These are phyloP conservation scores for Plebejus anna DNA, from an alignment of 2,888 invertebrate genomes.

Conservation along the genomic window DNA sequence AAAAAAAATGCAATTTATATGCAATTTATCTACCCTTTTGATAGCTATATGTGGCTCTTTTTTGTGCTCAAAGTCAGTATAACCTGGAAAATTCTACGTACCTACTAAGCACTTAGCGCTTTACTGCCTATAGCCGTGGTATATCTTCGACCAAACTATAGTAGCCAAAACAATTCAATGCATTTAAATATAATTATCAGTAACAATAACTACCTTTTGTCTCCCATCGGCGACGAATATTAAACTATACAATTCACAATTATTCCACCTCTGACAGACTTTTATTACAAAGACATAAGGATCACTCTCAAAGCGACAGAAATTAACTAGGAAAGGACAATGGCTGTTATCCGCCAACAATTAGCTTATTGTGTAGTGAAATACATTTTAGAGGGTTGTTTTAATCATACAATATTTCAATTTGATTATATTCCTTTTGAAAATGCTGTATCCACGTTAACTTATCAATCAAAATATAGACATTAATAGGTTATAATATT, in stretches of 20 bases:
- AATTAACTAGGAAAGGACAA: not conserved
- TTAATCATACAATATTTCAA: not conserved
- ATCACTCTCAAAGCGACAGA: not conserved
- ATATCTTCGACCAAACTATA: no score
- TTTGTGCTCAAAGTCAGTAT: no score
- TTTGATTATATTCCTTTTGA: not conserved
- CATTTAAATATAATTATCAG: slow-evolving; percentile 4
- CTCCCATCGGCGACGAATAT: not conserved
- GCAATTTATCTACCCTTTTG: no score
- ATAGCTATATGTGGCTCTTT: no score
- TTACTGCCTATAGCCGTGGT: no score
- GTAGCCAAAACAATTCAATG: not conserved
- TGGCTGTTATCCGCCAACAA: not conserved
- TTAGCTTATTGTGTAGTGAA: slow-evolving; percentile 5
- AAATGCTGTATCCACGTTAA: no score
- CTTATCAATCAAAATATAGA: no score
- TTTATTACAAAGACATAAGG: not conserved
- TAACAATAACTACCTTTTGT: slow-evolving; percentile 5
- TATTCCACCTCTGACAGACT: not conserved
- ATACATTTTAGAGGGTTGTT: not conserved
- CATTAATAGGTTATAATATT: no score
- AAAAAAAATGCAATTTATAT: no score
- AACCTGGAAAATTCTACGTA: no score
- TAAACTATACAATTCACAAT: not conserved
- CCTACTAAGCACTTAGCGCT: no score